phyloP scores from a whole-genome alignment of 2,888 invertebrate genomes.

The Rhagium mordax region DNA sequence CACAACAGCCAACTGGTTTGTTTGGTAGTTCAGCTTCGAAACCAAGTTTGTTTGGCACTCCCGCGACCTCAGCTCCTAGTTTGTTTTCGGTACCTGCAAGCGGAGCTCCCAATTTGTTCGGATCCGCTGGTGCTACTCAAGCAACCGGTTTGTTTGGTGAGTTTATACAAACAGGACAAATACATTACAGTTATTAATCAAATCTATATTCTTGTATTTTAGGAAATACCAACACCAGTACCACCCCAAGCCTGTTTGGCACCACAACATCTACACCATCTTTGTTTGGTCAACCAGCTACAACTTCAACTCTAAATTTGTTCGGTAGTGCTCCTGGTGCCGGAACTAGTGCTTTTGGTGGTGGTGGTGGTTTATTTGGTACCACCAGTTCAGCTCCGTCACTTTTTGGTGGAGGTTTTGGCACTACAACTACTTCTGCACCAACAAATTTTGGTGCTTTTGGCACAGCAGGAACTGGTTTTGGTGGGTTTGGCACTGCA shows the following conservation, averaged over 20 bases:
- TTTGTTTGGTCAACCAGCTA: constrained; percentile 65
- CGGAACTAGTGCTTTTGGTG: constrained; percentile 58
- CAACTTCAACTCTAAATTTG: constrained; percentile 54
- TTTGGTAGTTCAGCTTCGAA: constrained; percentile 66
- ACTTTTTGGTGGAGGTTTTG: constrained; percentile 65
- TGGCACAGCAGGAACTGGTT: constrained; percentile 68
- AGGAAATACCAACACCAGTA: constrained; percentile 45
- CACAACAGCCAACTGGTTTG: constrained; percentile 34
- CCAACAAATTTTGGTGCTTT: constrained; percentile 66
- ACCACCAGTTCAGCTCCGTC: constrained; percentile 60
- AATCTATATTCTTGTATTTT: neutral
- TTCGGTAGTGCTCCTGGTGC: constrained; percentile 55
- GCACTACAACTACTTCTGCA: constrained; percentile 66
- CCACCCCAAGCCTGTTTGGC: constrained; percentile 57
- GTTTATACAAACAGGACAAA: neutral
- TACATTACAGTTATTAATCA: neutral
- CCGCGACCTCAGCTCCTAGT: constrained; percentile 54
- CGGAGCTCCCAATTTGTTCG: constrained; percentile 56
- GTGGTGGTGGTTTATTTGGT: constrained; percentile 61
- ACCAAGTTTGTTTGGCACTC: constrained; percentile 62
- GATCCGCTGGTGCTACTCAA: constrained; percentile 58
- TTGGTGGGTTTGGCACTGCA: constrained; percentile 64
- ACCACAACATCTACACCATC: constrained; percentile 62
- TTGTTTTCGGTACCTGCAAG: constrained; percentile 54
- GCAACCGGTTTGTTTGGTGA: constrained; percentile 69